These are phyloP conservation scores for Sepioteuthis lessoniana DNA, from an alignment of 2,888 invertebrate genomes.

Conservation along the genomic window DNA sequence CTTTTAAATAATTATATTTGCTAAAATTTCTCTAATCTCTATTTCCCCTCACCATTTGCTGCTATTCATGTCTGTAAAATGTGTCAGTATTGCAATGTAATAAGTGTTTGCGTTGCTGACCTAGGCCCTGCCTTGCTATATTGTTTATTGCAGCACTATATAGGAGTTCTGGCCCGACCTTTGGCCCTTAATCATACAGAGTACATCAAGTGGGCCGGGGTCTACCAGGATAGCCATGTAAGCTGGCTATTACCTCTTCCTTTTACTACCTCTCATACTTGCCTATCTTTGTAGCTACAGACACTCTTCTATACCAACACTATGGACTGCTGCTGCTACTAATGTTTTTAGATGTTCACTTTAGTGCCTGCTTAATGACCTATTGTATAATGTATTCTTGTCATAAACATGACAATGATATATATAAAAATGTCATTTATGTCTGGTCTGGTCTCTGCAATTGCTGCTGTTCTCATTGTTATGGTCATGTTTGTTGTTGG, in stretches of 20 bases:
- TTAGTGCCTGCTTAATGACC: slow-evolving; percentile 33
- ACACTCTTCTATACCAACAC: background rate
- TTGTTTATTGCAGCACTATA: slow-evolving; percentile 63
- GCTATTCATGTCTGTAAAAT: slow-evolving; percentile 38
- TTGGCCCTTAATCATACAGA: slow-evolving; percentile 63
- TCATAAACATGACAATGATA: background rate
- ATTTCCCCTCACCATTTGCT: background rate
- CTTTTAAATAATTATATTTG: slow-evolving; percentile 15
- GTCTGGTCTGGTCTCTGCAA: background rate
- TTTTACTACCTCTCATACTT: slow-evolving; percentile 38
- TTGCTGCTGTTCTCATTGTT: background rate
- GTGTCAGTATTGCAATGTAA: slow-evolving; percentile 37
- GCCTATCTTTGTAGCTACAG: slow-evolving; percentile 14
- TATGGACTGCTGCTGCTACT: background rate
- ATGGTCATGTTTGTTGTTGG: background rate
- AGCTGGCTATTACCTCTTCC: slow-evolving; percentile 46
- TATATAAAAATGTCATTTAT: background rate
- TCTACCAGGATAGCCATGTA: slow-evolving; percentile 54
- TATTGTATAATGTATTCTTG: slow-evolving; percentile 12
- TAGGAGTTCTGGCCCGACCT: slow-evolving; percentile 68
- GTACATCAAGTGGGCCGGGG: slow-evolving; percentile 65
- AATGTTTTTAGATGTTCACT: background rate
- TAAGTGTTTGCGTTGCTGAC: slow-evolving; percentile 23
- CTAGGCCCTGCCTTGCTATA: slow-evolving; percentile 46
- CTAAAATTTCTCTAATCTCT: background rate